phyloP scores from a whole-genome alignment of 2,797 vertebrate genomes.

The Ctenopoma kingsleyae region DNA sequence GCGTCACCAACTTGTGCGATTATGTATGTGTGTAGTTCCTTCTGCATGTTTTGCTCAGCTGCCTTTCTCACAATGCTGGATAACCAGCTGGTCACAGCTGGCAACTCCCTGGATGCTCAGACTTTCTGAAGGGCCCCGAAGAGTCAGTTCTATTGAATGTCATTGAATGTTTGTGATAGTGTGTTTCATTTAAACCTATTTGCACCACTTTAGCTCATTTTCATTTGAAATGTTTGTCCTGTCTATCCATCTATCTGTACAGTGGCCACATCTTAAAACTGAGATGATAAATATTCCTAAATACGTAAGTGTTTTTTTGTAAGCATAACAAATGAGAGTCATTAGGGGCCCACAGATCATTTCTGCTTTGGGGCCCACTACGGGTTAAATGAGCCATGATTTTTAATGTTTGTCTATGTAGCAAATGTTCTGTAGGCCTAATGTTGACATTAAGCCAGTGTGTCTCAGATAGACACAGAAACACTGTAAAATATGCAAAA shows the following conservation, averaged over 20 bases:
- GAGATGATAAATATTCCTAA: constrained; percentile 24
- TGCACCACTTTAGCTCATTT: not conserved
- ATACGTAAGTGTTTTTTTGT: not conserved
- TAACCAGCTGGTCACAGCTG: not conserved
- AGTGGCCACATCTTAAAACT: not conserved
- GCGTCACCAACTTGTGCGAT: constrained; percentile 4
- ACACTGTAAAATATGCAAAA: constrained; percentile 49
- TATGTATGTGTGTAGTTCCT: constrained; percentile 13
- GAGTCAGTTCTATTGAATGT: not conserved
- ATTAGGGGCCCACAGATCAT: not conserved
- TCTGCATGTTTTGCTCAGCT: not conserved
- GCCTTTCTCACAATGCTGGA: not conserved
- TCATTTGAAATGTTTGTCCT: constrained; percentile 2
- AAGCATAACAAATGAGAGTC: not conserved
- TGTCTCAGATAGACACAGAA: constrained; percentile 5
- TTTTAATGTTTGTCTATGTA: constrained; percentile 19
- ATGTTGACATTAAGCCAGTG: constrained; percentile 14
- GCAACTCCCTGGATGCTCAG: not conserved
- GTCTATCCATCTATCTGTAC: not conserved
- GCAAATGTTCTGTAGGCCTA: not conserved
- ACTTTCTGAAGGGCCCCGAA: not conserved
- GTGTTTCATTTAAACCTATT: not conserved
- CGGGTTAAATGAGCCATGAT: not conserved
- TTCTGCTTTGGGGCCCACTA: not conserved
- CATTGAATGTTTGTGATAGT: constrained; percentile 1